These are phyloP conservation scores for Sinocyclocheilus grahami DNA, from an alignment of 2,113 vertebrate genomes.

Conservation along the genomic window DNA sequence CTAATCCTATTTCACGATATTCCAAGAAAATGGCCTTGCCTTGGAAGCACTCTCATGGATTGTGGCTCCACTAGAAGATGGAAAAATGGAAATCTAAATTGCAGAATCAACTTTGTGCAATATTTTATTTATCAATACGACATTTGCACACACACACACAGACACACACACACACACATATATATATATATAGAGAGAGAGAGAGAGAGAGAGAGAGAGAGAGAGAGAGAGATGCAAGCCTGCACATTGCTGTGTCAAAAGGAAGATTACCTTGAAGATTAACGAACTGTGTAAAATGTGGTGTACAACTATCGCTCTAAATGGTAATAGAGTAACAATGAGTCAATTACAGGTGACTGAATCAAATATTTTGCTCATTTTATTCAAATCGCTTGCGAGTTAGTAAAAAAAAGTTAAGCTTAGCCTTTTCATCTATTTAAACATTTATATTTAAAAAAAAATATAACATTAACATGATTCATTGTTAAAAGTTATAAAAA, in stretches of 20 bases:
- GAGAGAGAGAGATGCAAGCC: no score
- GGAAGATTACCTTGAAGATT: not conserved
- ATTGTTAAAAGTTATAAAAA: not conserved
- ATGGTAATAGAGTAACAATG: not conserved
- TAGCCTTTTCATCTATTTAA: not conserved
- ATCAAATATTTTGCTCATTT: not conserved
- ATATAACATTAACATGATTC: not conserved
- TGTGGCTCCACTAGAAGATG: no score
- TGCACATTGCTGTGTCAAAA: not conserved
- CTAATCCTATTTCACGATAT: not conserved
- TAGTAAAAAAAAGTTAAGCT: not conserved
- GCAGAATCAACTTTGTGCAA: no score
- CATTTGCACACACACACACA: no score
- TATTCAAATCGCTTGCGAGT: not conserved
- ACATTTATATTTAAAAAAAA: no score
- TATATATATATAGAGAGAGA: no score
- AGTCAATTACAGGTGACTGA: not conserved
- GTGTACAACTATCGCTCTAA: not conserved
- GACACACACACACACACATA: no score
- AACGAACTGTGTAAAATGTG: not conserved
- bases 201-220: no score
- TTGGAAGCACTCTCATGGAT: not conserved
- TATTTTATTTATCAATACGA: not conserved
- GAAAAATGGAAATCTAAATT: no score
- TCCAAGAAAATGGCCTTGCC: slow-evolving; percentile 13